Percentiles rank a stretch among this genome's conserved stretches.
phyloP scores from a whole-genome alignment of 1,140 invertebrate genomes.

The Drosophila subobscura region DNA sequence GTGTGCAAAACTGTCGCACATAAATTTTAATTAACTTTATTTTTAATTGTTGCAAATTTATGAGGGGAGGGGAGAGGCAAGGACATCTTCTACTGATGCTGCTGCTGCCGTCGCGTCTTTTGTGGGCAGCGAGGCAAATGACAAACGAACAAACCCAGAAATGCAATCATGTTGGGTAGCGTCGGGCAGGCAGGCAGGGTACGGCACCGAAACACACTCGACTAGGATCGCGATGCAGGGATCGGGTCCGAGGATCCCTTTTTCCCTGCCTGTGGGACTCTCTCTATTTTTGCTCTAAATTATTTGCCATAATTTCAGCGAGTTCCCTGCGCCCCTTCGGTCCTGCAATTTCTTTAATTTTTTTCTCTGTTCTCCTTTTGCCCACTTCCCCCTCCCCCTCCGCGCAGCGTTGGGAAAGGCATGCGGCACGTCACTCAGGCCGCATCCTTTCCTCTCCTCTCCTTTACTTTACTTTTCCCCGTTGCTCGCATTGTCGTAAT shows the following conservation, averaged over 20 bases:
- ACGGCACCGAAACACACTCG: not conserved
- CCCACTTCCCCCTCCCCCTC: conserved; percentile 12
- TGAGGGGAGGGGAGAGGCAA: conserved; percentile 54
- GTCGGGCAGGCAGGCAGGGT: no score
- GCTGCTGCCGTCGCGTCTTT: conserved; percentile 9
- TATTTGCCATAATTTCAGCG: conserved; percentile 79
- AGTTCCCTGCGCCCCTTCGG: conserved; percentile 2
- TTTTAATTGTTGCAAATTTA: conserved; percentile 83
- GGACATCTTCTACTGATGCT: conserved; percentile 13
- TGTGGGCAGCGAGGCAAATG: conserved; percentile 60
- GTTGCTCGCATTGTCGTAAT: conserved; percentile 62
- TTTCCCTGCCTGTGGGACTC: conserved; percentile 50
- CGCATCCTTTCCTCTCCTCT: conserved; percentile 54
- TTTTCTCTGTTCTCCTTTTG: conserved; percentile 8
- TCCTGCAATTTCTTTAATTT: conserved; percentile 34
- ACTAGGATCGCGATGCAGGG: conserved; percentile 10
- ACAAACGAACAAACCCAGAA: conserved; percentile 68
- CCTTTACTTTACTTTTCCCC: conserved; percentile 14
- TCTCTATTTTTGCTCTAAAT: conserved; percentile 78
- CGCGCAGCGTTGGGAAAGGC: conserved; percentile 6
- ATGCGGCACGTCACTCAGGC: conserved; percentile 22
- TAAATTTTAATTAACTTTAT: conserved; percentile 83
- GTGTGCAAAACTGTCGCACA: conserved; percentile 76
- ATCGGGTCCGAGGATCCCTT: conserved; percentile 51
- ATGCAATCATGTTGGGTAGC: conserved; percentile 10